Conservation (phyloP, 1,140 invertebrate species). For the Paralvinella palmiformis region DNA sequence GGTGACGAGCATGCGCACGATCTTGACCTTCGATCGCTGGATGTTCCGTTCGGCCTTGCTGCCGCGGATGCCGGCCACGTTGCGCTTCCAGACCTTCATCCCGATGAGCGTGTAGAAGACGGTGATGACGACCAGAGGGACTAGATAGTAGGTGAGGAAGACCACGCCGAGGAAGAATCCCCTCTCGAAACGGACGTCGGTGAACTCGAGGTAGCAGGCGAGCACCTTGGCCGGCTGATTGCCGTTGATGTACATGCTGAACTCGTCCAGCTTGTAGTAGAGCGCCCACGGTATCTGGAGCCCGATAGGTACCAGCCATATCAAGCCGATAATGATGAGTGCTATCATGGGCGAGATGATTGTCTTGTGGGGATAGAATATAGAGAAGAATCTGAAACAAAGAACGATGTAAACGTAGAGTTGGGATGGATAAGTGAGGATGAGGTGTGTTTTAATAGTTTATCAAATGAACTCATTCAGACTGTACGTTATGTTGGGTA, state of each 20-base stretch:
- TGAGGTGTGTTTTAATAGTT: too few species aligned
- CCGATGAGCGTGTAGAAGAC: slow-evolving; percentile 86
- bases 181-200: background rate
- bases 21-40: slow-evolving; percentile 26
- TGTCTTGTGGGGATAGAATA: slow-evolving; percentile 84
- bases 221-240: background rate
- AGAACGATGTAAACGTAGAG: too few species aligned
- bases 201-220: slow-evolving; percentile 2
- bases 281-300: slow-evolving; percentile 80
- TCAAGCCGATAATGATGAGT: slow-evolving; percentile 77
- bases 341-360: slow-evolving; percentile 81
- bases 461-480: too few species aligned
- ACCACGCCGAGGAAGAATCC: slow-evolving; percentile 83
- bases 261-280: slow-evolving; percentile 63
- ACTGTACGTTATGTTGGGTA: too few species aligned
- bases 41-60: slow-evolving; percentile 25
- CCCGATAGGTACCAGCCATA: slow-evolving; percentile 73
- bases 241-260: background rate
- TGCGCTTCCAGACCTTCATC: slow-evolving; percentile 72
- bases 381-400: slow-evolving; percentile 79
- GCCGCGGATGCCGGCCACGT: slow-evolving; percentile 63
- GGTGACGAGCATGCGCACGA: slow-evolving; percentile 70
- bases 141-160: slow-evolving; percentile 77
- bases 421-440: too few species aligned
- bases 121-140: slow-evolving; percentile 81